Conservation (phyloP, 2,113 vertebrate species). For the Brachypteracias leptosomus region DNA sequence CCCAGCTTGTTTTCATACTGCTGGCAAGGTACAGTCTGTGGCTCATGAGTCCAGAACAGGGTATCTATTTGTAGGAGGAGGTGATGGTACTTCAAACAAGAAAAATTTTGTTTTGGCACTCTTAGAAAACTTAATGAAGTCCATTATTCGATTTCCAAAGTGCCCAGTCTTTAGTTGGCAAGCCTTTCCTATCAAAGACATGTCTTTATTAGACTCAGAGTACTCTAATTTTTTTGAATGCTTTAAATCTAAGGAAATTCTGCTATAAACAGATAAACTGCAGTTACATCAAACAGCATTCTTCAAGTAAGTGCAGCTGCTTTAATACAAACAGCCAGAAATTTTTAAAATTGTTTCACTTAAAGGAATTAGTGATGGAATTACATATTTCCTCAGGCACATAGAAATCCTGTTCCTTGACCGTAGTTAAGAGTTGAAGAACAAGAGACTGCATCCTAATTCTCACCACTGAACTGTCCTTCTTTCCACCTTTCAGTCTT, state of each 20-base stretch:
- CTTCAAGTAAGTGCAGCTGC: neutral
- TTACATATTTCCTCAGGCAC: neutral
- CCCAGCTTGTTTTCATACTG: neutral
- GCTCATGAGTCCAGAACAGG: neutral
- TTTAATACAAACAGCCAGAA: neutral
- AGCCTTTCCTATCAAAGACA: neutral
- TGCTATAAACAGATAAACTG: neutral
- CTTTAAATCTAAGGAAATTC: neutral
- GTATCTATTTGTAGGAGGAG: neutral
- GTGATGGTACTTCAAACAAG: neutral
- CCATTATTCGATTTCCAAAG: neutral
- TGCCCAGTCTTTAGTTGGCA: neutral
- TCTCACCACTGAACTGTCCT: neutral
- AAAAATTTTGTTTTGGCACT: neutral
- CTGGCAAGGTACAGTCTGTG: neutral
- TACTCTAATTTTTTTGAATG: neutral
- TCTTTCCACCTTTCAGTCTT: neutral
- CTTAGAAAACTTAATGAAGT: neutral
- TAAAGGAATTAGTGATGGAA: neutral
- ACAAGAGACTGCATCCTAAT: neutral
- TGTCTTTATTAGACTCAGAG: neutral
- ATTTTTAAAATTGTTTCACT: neutral
- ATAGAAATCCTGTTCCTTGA: neutral
- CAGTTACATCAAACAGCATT: neutral
- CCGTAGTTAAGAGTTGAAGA: neutral